Evolutionary conservation across 1,140 invertebrate genomes (phyloP), one percentile per base, ranked within the genome.

Genomic region (Drosophila dunni): DNA sequence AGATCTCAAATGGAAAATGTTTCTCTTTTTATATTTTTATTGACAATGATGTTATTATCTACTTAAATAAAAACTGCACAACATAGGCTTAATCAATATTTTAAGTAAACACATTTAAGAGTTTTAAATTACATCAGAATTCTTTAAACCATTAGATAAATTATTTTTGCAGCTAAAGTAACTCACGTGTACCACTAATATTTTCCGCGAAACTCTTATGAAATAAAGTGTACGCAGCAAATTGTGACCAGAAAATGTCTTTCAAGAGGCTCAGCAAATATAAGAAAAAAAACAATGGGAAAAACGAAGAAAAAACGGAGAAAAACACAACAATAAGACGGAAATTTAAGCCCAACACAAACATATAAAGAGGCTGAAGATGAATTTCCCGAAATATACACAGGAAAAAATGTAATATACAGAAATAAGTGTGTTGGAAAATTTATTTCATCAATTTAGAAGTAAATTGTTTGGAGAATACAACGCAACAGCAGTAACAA

Each of bases 391-490:
- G 45, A 42, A 64, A 74, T 9, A 51, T 38, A 69, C 54, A 65
- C 20, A 70, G 7, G 20, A 60, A 40, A 42, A 62, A 76, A 77
- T 68, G 24, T 72, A 72, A 63, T 65, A 79, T 70, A 69, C 66
- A 74, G 42, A 78, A 90, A 73, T 83, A 90, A 90, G 83, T 88
- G 86, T 79, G 72, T 76, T 75, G 73, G 79, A 86, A 90, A 91
- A 91, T 91, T 78, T 91, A 88, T 88, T 90, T 88, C 88, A 85
- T 90, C 85, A 91, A 91, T 91, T 91, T 91, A 75, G 69, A 79
- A 91, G 81, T 91, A 91, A 91, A 91, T 91, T 91, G 88, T 91
- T 91, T 89, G 90, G 88, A 85, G 88, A 75, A 86, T 69, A 76
- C 67, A 64, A 69, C 63, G 48, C 42, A 54, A 29, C 53, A 38